Evolutionary conservation across 2,797 vertebrate species (phyloP).

Genomic region (Neosilurus mollespiculum): DNA sequence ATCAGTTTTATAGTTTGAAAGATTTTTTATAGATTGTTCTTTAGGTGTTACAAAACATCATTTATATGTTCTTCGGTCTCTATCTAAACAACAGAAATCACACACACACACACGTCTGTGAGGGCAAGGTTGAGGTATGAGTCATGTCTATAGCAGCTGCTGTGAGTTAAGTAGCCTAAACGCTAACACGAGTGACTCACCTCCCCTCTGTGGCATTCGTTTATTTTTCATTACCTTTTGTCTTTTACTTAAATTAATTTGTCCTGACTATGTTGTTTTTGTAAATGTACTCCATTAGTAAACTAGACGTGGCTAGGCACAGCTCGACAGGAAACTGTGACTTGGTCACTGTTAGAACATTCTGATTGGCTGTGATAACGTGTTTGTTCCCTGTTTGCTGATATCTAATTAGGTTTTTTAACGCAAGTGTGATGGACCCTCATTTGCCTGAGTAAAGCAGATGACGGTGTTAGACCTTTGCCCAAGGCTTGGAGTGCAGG

Average conservation of each 20-base stretch:
- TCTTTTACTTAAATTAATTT: not conserved
- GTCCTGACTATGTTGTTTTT: constrained; percentile 12
- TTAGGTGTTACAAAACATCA: not conserved
- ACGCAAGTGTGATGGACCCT: constrained; percentile 14
- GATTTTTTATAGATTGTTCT: not conserved
- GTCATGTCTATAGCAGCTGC: constrained; percentile 35
- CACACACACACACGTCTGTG: not conserved
- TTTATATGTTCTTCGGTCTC: not conserved
- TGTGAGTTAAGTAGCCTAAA: constrained; percentile 40
- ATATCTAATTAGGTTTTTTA: constrained; percentile 36
- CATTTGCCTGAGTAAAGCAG: not conserved
- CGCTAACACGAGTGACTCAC: constrained; percentile 46
- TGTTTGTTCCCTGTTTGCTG: constrained; percentile 35
- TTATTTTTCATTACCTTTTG: constrained; percentile 17
- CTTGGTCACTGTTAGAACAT: constrained; percentile 26
- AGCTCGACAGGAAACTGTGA: constrained; percentile 34
- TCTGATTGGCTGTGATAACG: constrained; percentile 5
- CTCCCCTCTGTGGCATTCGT: not conserved
- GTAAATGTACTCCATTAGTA: not conserved
- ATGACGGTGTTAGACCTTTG: constrained; percentile 1
- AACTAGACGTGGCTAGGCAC: not conserved
- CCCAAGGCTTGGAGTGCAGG: constrained; percentile 18
- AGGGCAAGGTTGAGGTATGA: constrained; percentile 3
- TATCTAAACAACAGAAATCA: not conserved
- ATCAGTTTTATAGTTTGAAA: not conserved